These are phyloP conservation scores for Eidolon helvum DNA, from an alignment of 2,113 vertebrate species.

Conservation along the genomic window DNA sequence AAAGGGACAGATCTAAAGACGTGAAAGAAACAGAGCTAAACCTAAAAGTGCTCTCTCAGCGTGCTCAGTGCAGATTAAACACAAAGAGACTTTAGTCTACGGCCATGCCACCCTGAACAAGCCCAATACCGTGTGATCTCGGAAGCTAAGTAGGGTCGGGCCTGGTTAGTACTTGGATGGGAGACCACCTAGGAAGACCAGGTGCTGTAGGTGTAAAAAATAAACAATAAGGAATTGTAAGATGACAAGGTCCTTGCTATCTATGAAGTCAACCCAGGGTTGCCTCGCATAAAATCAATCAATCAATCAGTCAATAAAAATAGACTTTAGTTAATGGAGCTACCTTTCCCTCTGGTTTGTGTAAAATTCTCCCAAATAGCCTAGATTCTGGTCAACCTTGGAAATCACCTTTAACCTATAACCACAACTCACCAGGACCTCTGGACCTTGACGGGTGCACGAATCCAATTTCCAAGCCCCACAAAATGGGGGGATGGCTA, in stretches of 20 bases:
- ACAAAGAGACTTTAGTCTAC: background rate
- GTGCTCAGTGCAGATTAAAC: background rate
- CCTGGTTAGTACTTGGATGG: too few species aligned
- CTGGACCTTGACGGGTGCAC: background rate
- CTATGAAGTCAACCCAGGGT: too few species aligned
- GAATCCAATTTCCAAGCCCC: background rate
- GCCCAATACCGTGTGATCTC: too few species aligned
- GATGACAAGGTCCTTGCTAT: too few species aligned
- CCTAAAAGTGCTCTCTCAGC: background rate
- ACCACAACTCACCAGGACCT: background rate
- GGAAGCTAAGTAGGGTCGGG: too few species aligned
- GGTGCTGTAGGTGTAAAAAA: too few species aligned
- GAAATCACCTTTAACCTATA: background rate
- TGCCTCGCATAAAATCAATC: too few species aligned
- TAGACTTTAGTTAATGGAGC: background rate
- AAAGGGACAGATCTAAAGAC: background rate
- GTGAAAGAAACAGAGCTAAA: background rate
- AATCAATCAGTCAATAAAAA: background rate
- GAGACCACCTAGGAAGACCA: too few species aligned
- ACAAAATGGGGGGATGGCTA: background rate
- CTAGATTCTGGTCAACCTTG: background rate
- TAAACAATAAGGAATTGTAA: too few species aligned
- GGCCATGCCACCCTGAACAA: too few species aligned
- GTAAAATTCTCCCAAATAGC: background rate
- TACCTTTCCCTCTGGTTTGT: background rate